Conservation (phyloP, 2,113 vertebrate species). For the Festucalex cinctus region DNA sequence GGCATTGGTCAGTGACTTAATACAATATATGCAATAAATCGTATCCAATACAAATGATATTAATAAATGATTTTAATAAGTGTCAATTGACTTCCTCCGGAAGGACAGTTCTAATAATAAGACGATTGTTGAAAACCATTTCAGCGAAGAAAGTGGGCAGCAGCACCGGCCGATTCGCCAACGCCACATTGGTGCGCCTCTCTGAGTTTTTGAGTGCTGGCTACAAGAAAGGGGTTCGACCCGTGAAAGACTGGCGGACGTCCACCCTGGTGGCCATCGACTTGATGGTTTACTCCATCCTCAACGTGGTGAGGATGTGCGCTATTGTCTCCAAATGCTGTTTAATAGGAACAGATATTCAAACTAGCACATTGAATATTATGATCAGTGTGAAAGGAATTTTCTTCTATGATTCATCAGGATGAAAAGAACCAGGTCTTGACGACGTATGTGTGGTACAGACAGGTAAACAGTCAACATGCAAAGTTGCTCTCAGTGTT, state of each 20-base stretch:
- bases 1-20: background rate
- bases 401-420: constrained; percentile 54
- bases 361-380: background rate
- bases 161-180: constrained; percentile 37
- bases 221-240: constrained; percentile 87
- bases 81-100: too few relatives aligned
- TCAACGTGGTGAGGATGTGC: constrained; percentile 83
- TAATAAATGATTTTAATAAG: too few relatives aligned
- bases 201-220: constrained; percentile 74
- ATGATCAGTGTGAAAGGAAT: background rate
- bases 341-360: background rate
- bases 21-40: too few relatives aligned
- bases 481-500: background rate
- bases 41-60: background rate
- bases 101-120: too few relatives aligned
- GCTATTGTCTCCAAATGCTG: background rate
- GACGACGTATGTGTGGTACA: constrained; percentile 97
- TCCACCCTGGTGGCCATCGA: constrained; percentile 87
- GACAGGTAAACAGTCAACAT: constrained; percentile 76
- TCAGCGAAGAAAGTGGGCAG: constrained; percentile 58
- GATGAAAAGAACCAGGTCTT: constrained; percentile 98
- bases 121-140: background rate
- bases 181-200: constrained; percentile 79
- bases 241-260: constrained; percentile 86
- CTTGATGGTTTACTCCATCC: constrained; percentile 94